A percentile compares a stretch with the other conserved stretches of the same genome.
Conservation (phyloP, 2,113 vertebrate species). For the Macquaria ambigua region DNA sequence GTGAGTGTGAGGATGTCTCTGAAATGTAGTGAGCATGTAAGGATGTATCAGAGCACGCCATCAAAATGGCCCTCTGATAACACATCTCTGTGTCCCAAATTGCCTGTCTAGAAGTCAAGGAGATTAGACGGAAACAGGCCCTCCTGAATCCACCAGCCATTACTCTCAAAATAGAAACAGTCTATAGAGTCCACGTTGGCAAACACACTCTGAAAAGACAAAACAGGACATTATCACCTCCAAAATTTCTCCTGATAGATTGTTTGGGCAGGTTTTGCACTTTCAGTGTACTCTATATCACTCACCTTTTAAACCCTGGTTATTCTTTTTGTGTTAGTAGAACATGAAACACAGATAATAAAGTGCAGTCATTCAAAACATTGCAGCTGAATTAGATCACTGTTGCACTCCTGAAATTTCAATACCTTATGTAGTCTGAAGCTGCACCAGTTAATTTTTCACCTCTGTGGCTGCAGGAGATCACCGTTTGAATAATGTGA, state of each 20-base stretch:
- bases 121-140: slow-evolving; percentile 55
- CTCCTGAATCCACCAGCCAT: slow-evolving; percentile 43
- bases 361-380: slow-evolving; percentile 4
- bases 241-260: slow-evolving; percentile 28
- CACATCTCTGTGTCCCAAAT: slow-evolving; percentile 67
- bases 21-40: slow-evolving; percentile 40
- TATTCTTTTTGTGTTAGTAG: background rate
- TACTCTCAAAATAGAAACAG: slow-evolving; percentile 50
- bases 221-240: slow-evolving; percentile 29
- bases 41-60: slow-evolving; percentile 54
- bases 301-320: slow-evolving; percentile 38
- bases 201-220: slow-evolving; percentile 1
- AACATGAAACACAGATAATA: slow-evolving; percentile 3
- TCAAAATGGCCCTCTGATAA: slow-evolving; percentile 59
- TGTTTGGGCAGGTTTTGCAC: slow-evolving; percentile 10
- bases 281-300: slow-evolving; percentile 3
- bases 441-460: slow-evolving; percentile 1
- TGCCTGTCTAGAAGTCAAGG: slow-evolving; percentile 69
- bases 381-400: slow-evolving; percentile 2
- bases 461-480: slow-evolving; percentile 5
- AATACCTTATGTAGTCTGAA: slow-evolving; percentile 14
- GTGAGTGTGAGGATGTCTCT: background rate
- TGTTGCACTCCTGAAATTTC: slow-evolving; percentile 1
- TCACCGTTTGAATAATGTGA: slow-evolving; percentile 36
- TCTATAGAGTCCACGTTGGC: slow-evolving; percentile 14